These are phyloP conservation scores for Sceloporus tristichus DNA, from an alignment of 2,113 vertebrate species.

Conservation along the genomic window DNA sequence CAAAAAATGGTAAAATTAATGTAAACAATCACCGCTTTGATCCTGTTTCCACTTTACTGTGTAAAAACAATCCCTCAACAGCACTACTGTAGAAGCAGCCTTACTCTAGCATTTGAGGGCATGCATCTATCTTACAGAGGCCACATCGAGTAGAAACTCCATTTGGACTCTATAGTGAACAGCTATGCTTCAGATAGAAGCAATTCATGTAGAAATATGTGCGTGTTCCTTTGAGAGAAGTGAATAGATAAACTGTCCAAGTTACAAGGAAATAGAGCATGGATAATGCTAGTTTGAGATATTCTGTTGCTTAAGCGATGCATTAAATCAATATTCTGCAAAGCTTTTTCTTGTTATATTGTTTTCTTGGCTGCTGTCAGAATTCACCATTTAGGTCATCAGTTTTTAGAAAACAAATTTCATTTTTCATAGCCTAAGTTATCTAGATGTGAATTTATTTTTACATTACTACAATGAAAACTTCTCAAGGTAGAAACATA, in stretches of 20 bases:
- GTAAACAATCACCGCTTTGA: background rate
- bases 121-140: constrained; percentile 42
- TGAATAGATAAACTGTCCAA: constrained; percentile 85
- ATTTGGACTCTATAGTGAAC: constrained; percentile 63
- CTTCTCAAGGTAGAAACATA: constrained; percentile 39
- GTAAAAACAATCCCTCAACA: background rate
- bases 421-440: constrained; percentile 71
- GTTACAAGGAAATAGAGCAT: constrained; percentile 92
- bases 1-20: background rate
- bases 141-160: constrained; percentile 44
- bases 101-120: constrained; percentile 31
- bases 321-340: constrained; percentile 96
- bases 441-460: constrained; percentile 57
- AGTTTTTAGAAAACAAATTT: constrained; percentile 81
- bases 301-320: constrained; percentile 87
- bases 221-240: constrained; percentile 79
- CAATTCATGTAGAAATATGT: constrained; percentile 77
- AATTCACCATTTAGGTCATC: constrained; percentile 84
- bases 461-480: constrained; percentile 37
- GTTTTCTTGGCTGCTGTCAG: constrained; percentile 90
- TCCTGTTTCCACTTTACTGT: background rate
- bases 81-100: background rate
- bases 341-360: constrained; percentile 91
- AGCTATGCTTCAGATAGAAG: constrained; percentile 64
- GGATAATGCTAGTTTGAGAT: constrained; percentile 87